Evolutionary conservation across 2,113 vertebrate species (phyloP), one percentile per base, ranked within the genome.

Genomic region (Istiophorus platypterus): DNA sequence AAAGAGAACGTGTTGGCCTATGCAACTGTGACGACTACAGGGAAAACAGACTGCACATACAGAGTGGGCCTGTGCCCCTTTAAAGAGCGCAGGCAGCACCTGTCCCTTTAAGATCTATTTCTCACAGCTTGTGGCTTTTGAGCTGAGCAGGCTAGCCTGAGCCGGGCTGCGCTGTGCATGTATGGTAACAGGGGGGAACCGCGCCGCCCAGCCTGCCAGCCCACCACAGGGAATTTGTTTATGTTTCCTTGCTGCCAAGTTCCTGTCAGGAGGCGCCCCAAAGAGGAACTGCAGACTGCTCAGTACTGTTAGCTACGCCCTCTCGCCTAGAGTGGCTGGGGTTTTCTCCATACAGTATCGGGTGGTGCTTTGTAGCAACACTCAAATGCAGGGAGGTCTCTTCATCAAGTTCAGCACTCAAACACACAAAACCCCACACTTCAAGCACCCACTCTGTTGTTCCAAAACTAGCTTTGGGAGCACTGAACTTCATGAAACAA

Each of bases 241-340:
- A 94, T 91, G 72, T 94, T 94, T 93, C 87, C 83, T 84, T 3
- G 78, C 88, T 96, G 95, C 95, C 95, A 95, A 95, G 92, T 93
- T 94, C 93, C 94, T 94, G 90, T 95, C 94, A 95, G 92, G 90
- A 92, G 92, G 89, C 85, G 90, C 93, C 92, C 93, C 88, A 75
- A 88, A 92, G 94, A 94, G 92, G 91, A 95, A 94, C 92, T 91
- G 87, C 93, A 94, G 92, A 92, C 90, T 90, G 72, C 90, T 92
- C 92, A 24, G 82, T 80, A 72, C 76, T 75, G 88, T 84, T 74
- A 83, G 84, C 87, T 87, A 89, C 90, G 76, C 92, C 92, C 93
- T 93, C 87, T 78, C 54, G 66, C 68, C 79, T 73, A 72, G 74
- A 89, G 85, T 81, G 86, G 88, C 71, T 74, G 73, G 69, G 77